Evolutionary conservation across 2,888 invertebrate species (phyloP), one percentile per base, ranked within the genome.

Genomic region (Argyresthia albistria): DNA sequence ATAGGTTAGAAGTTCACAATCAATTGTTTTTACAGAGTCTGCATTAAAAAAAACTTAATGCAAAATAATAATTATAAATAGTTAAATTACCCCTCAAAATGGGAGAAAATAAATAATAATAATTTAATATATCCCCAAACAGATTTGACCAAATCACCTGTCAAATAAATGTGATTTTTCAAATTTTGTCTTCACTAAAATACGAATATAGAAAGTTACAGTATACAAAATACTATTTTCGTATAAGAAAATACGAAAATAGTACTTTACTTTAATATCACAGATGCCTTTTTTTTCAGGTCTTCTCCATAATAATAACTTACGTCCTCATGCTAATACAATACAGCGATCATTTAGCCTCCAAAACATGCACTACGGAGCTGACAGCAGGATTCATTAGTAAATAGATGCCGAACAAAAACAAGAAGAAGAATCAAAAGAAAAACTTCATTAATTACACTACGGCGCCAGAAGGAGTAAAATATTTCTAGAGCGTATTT

Each of bases 241-340:
- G n/a, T 16, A 25, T 16, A 8, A 11, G 8, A 9, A 16, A 11
- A 6, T 1, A 10, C 8, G 9, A 2, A 7, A 16, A 8, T 16
- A 11, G 1, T 11, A 10, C 4, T 9, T 16, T 0, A 15, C 9
- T 14, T 9, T 6, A 9, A 15, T 15, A 14, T 45, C 4, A 9
- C 1, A 45, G 14, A 15, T 14, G 1, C 35, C 12, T 37, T 39
- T 7, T 51, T 37, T 58, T 54, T 35, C 57, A 62, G 63, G 57
- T 60, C 2, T 15, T 59, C 14, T 57, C 59, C 8, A 55, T 60
- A n/a, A 43, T 63, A 9, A 55, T 60, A 11, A 63, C 62, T 0
- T 64, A 63, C 16, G 62, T 60, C 47, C 37, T 63, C 9, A 58
- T 63, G 2, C 51, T 64, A 10, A 46, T 61, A 35, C 61, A 61